phyloP scores from a whole-genome alignment of 1,140 invertebrate species.

The Nasonia longicornis region DNA sequence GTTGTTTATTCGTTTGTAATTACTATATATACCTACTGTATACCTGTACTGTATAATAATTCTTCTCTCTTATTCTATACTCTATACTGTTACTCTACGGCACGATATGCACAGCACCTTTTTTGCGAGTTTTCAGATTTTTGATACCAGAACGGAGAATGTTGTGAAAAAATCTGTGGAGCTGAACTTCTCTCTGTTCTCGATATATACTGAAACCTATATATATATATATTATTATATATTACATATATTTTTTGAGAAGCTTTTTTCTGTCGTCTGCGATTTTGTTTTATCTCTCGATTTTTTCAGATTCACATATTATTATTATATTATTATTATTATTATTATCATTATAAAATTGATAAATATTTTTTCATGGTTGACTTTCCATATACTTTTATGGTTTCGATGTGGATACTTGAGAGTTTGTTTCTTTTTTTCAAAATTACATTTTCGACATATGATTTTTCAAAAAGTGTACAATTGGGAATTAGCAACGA shows the following conservation, averaged over 20 bases:
- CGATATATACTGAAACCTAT: conserved; percentile 10
- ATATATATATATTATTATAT: neutral
- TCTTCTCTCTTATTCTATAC: neutral
- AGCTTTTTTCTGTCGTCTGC: neutral
- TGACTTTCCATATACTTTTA: conserved; percentile 28
- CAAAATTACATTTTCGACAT: conserved; percentile 8
- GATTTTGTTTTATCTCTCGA: conserved; percentile 24
- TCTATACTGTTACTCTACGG: conserved; percentile 34
- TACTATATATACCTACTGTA: neutral
- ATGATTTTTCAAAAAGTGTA: conserved; percentile 11
- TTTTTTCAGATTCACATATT: conserved; percentile 21
- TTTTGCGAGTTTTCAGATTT: conserved; percentile 47
- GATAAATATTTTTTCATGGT: neutral
- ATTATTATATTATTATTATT: neutral
- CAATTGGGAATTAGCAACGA: conserved; percentile 13
- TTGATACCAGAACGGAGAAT: conserved; percentile 43
- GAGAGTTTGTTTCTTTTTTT: conserved; percentile 2
- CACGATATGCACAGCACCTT: conserved; percentile 45
- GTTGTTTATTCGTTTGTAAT: conserved; percentile 33
- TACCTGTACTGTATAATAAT: conserved; percentile 24
- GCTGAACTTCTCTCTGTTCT: conserved; percentile 43
- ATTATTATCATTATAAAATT: neutral
- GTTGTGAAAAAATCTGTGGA: conserved; percentile 43
- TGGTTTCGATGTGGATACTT: neutral
- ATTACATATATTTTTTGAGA: conserved; percentile 2